These are phyloP conservation scores for Crocodylus rhombifer DNA, from an alignment of 2,797 vertebrate species.

Conservation along the genomic window DNA sequence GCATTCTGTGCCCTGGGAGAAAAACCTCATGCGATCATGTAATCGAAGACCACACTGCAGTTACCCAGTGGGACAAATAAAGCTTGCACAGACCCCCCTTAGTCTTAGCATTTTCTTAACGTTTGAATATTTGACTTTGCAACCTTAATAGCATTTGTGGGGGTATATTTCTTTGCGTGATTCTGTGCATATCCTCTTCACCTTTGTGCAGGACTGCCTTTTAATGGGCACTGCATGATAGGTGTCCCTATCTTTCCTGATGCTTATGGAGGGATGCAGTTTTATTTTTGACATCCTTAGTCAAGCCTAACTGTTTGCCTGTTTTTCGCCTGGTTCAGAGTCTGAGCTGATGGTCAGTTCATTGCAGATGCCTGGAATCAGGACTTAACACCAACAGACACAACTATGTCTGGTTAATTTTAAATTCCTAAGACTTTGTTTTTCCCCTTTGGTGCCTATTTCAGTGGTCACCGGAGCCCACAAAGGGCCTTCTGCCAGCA, in stretches of 20 bases:
- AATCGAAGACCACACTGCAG: not conserved
- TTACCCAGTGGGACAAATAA: not conserved
- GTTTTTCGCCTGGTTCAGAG: not conserved
- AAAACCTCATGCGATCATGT: not conserved
- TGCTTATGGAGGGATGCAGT: not conserved
- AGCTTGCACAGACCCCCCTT: not conserved
- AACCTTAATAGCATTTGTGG: not conserved
- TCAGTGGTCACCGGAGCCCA: not conserved
- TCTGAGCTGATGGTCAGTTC: too few relatives aligned
- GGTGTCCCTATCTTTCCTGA: not conserved
- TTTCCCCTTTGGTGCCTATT: not conserved
- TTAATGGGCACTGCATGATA: not conserved
- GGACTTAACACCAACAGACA: not conserved
- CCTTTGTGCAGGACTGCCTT: too few relatives aligned
- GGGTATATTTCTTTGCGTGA: not conserved
- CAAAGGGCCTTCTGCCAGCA: too few relatives aligned
- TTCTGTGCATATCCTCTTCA: fast-evolving
- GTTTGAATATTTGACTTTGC: not conserved
- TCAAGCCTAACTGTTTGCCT: not conserved
- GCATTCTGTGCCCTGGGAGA: not conserved
- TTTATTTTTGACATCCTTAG: not conserved
- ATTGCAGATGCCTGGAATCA: not conserved
- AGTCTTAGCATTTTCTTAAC: not conserved
- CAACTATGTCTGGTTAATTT: not conserved
- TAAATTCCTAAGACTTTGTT: not conserved